Conservation (phyloP, 2,797 vertebrate genomes). For the Pipistrellus nathusii region DNA sequence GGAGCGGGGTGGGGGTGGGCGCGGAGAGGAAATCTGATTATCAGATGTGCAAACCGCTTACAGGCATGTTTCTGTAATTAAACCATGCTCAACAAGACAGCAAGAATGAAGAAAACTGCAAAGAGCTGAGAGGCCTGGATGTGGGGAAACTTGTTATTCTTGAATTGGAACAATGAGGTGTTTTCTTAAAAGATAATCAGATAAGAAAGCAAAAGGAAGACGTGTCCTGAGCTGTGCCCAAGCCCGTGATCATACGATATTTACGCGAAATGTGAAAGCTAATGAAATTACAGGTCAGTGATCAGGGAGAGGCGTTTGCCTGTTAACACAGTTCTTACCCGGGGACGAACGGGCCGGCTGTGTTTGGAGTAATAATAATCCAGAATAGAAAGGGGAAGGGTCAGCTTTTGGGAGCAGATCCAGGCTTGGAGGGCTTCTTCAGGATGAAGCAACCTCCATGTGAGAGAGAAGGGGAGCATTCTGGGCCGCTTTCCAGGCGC, state of each 20-base stretch:
- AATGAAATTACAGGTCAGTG: constrained; percentile 9
- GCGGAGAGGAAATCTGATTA: constrained; percentile 40
- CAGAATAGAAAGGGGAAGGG: not conserved
- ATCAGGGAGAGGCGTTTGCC: not conserved
- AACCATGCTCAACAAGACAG: not conserved
- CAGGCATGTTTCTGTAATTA: constrained; percentile 50
- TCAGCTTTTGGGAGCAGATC: constrained; percentile 57
- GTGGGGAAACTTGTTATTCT: constrained; percentile 54
- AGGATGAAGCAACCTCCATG: constrained; percentile 62
- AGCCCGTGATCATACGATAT: not conserved
- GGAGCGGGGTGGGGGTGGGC: not conserved
- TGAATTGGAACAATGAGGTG: constrained; percentile 31
- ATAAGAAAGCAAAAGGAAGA: not conserved
- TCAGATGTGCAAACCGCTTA: constrained; percentile 74
- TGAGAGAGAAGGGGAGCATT: constrained; percentile 66
- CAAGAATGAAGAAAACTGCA: not conserved
- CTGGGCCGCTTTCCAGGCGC: constrained; percentile 24
- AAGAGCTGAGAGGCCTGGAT: not conserved
- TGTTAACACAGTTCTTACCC: constrained; percentile 59
- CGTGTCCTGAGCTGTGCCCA: constrained; percentile 2
- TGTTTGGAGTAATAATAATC: constrained; percentile 68
- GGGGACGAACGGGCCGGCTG: constrained; percentile 34
- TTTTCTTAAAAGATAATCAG: constrained; percentile 55
- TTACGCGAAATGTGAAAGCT: not conserved
- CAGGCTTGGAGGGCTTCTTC: constrained; percentile 72